Base-by-base conservation (phyloP, 2,888 invertebrate genomes). In the Autographa pulchrina region DNA sequence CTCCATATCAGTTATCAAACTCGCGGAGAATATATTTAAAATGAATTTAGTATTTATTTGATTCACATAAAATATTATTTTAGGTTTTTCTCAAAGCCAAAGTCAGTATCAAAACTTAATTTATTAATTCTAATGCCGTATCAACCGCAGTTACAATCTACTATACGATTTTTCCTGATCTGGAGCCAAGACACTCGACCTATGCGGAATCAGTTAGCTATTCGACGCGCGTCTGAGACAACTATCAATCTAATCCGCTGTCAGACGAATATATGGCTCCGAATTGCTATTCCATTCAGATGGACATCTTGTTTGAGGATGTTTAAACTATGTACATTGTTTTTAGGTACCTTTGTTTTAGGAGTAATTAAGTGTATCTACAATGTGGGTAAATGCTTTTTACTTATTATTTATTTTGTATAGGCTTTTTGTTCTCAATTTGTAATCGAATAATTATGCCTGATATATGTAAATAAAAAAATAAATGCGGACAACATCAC, bases 171-270 rank as follows among this genome's bases (percentile, higher is more conserved):
- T 32, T 80, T 68, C 56, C 73, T 72, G 81, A 68, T 69, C 63
- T 64, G 20, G 52, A 64, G 65, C 74, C 65, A 78, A 69, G 52
- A 31, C 43, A 11, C 8, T n/a, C 3, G 16, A 59, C 32, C 65
- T 61, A 67, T n/a, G 65, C 67, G 81, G 76, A 83, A 78, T 78
- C 16, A 52, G 61, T 70, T 70, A 70, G 35, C 7, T 68, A 82
- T 72, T 61, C 82, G 1, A 43, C 59, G 60, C 82, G 81, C 82
- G 82, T 79, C 70, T 62, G 52, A 20, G 59, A 59, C 32, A 48
- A 18, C 62, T 56, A 73, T 79, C 63, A 74, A 82, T 83, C 72
- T 83, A 65, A 66, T 69, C 65, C 79, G 74, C 75, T 75, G 77
- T 68, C 80, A 79, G 68, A 41, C 41, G 72, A 76, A 83, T 81